phyloP scores from a whole-genome alignment of 2,888 invertebrate species.

The Cheilosia soror region DNA sequence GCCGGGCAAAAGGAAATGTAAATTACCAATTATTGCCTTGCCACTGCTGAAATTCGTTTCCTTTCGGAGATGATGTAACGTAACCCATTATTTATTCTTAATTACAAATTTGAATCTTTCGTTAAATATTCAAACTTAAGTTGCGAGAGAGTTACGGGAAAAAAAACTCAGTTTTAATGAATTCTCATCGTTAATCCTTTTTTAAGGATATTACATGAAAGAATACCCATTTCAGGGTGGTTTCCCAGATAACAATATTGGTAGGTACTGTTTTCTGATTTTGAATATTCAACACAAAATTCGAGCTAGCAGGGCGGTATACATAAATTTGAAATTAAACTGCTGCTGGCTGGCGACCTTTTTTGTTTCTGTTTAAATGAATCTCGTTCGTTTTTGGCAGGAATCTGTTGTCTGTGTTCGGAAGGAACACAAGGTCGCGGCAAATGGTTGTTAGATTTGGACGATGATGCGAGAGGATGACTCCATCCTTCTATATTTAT shows the following conservation, averaged over 20 bases:
- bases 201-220: too few species aligned
- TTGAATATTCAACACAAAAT: background rate
- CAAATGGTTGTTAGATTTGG: conserved; percentile 12
- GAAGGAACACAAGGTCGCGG: conserved; percentile 33
- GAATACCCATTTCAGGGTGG: too few species aligned
- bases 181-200: too few species aligned
- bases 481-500: background rate
- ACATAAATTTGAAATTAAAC: conserved; percentile 32
- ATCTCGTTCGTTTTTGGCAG: conserved; percentile 8
- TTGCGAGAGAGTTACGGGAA: too few species aligned
- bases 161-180: too few species aligned
- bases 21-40: background rate
- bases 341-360: conserved; percentile 9
- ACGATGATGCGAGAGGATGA: background rate
- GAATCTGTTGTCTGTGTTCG: conserved; percentile 21
- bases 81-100: too few species aligned
- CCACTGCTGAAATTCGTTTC: too few species aligned
- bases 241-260: too few species aligned
- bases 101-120: too few species aligned
- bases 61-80: too few species aligned
- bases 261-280: too few species aligned
- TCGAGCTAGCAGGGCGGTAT: background rate
- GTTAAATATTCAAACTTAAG: too few species aligned
- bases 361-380: background rate
- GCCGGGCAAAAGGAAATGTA: background rate